Evolutionary conservation across 2,113 vertebrate genomes (phyloP).

Genomic region (Gulo gulo): DNA sequence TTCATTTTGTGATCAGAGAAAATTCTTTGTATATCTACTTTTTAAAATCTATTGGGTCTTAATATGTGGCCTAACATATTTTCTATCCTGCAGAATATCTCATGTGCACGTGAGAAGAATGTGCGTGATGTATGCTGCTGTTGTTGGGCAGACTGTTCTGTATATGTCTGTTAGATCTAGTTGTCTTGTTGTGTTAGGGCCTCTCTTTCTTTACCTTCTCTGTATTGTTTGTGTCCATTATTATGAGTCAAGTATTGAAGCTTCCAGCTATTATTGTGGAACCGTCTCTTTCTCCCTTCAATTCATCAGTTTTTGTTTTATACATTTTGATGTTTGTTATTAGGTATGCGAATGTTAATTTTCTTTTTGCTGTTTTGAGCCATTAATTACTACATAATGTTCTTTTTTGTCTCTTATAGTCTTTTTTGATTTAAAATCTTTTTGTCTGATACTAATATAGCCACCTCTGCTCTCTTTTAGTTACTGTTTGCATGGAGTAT

Average conservation of each 20-base stretch:
- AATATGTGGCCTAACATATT: no score
- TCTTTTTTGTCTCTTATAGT: neutral
- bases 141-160: no score
- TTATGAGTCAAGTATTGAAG: neutral
- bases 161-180: neutral
- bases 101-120: no score
- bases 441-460: neutral
- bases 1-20: neutral
- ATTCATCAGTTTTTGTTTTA: neutral
- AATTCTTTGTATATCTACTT: neutral
- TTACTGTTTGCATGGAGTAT: neutral
- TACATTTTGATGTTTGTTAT: neutral
- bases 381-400: neutral
- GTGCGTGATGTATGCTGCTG: no score
- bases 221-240: neutral
- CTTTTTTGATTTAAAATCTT: neutral
- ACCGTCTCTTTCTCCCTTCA: neutral
- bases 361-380: neutral
- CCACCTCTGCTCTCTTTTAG: neutral
- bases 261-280: neutral
- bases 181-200: neutral
- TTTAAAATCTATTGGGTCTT: neutral
- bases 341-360: neutral
- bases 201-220: neutral
- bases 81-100: no score